phyloP scores from a whole-genome alignment of 2,113 vertebrate species.

The Centropus unirufus region DNA sequence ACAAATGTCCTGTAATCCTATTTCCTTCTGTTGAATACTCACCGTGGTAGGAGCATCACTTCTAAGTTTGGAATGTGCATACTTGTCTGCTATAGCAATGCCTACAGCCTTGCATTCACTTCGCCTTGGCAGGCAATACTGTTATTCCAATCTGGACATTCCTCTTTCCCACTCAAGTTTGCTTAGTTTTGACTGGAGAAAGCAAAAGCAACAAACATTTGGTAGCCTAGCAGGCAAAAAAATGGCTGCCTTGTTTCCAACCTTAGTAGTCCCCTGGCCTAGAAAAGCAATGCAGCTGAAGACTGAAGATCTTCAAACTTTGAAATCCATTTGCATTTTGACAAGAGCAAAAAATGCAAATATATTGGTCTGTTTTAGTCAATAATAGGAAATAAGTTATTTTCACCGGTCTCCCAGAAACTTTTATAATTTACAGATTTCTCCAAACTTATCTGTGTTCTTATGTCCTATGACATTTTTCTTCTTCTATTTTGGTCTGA shows the following conservation, averaged over 20 bases:
- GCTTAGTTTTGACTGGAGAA: neutral
- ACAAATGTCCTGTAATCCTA: neutral
- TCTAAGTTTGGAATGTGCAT: rapidly evolving
- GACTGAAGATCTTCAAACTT: neutral
- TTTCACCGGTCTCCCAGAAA: neutral
- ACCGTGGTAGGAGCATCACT: rapidly evolving
- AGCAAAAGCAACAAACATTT: neutral
- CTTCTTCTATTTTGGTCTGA: neutral
- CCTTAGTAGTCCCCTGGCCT: neutral
- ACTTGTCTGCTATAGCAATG: neutral
- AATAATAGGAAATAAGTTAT: neutral
- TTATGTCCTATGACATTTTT: neutral
- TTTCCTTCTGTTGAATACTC: neutral
- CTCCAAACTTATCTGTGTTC: neutral
- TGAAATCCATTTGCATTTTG: neutral
- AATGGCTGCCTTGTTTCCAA: rapidly evolving
- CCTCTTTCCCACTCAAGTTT: neutral
- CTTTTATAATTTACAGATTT: neutral
- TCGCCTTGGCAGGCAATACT: neutral
- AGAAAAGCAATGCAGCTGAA: neutral
- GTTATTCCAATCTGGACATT: neutral
- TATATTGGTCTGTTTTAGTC: neutral
- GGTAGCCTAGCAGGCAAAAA: neutral
- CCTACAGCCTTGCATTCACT: rapidly evolving
- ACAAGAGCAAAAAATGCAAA: neutral